Evolutionary conservation across 2,113 vertebrate genomes (phyloP), one percentile per base, ranked within the genome.

Genomic region (Callorhinus ursinus): DNA sequence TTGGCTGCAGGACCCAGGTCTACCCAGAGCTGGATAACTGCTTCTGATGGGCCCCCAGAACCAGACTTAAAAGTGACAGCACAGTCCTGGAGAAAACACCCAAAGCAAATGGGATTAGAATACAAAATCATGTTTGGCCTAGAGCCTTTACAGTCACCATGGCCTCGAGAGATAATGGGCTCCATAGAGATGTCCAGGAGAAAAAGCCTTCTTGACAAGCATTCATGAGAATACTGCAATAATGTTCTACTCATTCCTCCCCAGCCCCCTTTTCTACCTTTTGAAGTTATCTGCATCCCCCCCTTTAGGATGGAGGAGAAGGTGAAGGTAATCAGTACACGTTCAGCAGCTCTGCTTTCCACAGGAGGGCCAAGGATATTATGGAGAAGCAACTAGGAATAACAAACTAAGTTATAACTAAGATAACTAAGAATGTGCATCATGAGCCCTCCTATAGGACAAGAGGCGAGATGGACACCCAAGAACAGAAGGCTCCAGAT

Each of bases 41-140:
- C 59, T 42, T 74, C 61, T 28, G 21, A 14, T 21, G 31, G 55
- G 22, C 31, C 82, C 90, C 86, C n/a, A 67, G 59, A 69, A 57
- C 49, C 22, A 61, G 6, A 46, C 18, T 31, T 59, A 46, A 42
- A 67, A 72, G 6, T 86, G 46, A 59, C 59, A 82, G 10, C 4
- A 42, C 74, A 65, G 33, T 26, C 31, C 63, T 85, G 26, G 18
- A 42, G 90, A 63, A 59, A 95, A 88, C 6, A 16, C 15, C 39
- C 81, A 71, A 61, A 77, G 46, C 19, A 79, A 80, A 87, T 39
- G 21, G n/a, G 80, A 55, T 83, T 92, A 61, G 21, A 93, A 69
- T 31, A 49, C 19, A 92, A 88, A 89, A 36, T 57, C 67, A 15
- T 4, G 24, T 57, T 49, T 81, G 83, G 67, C 61, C 3, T 19